A percentile compares a stretch with the other conserved stretches of the same genome.
phyloP scores from a whole-genome alignment of 2,888 invertebrate species.

The Pycnomerus fuliginosus region DNA sequence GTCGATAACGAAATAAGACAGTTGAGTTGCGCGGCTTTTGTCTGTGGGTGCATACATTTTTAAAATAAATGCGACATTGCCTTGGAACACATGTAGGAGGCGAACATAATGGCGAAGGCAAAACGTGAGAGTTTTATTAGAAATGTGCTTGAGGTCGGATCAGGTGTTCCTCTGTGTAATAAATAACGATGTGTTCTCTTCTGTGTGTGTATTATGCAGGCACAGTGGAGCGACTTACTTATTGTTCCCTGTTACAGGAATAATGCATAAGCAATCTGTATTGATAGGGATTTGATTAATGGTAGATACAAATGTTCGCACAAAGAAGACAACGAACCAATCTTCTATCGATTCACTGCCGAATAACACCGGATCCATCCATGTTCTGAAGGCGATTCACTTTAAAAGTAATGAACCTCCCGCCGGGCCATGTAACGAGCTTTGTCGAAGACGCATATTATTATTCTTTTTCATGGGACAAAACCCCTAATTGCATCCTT shows the following conservation, averaged over 20 bases:
- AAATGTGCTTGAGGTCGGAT: conserved; percentile 38
- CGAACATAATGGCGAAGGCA: conserved; percentile 36
- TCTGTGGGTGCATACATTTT: conserved; percentile 44
- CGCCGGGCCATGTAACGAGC: conserved; percentile 13
- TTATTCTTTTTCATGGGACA: too few relatives aligned
- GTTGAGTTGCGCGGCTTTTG: conserved; percentile 1
- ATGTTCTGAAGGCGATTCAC: conserved; percentile 9
- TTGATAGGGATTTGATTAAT: conserved; percentile 28
- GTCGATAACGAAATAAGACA: conserved; percentile 27
- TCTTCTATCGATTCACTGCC: conserved; percentile 7
- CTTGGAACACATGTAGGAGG: conserved; percentile 40
- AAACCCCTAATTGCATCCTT: conserved; percentile 14
- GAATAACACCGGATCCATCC: conserved; percentile 7
- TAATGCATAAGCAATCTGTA: conserved; percentile 28
- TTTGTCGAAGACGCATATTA: conserved; percentile 7
- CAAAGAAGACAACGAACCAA: conserved; percentile 19
- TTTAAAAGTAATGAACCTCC: conserved; percentile 17
- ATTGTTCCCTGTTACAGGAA: conserved; percentile 17
- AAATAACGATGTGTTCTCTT: conserved; percentile 2
- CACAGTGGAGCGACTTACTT: conserved; percentile 15
- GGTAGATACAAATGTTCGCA: conserved; percentile 17
- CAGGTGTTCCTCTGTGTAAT: conserved; percentile 9
- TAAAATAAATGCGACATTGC: conserved; percentile 43
- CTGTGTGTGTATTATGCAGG: conserved; percentile 23
- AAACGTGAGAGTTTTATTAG: conserved; percentile 47